Evolutionary conservation across 2,888 invertebrate species (phyloP).

Genomic region (Pelosia muscerda): DNA sequence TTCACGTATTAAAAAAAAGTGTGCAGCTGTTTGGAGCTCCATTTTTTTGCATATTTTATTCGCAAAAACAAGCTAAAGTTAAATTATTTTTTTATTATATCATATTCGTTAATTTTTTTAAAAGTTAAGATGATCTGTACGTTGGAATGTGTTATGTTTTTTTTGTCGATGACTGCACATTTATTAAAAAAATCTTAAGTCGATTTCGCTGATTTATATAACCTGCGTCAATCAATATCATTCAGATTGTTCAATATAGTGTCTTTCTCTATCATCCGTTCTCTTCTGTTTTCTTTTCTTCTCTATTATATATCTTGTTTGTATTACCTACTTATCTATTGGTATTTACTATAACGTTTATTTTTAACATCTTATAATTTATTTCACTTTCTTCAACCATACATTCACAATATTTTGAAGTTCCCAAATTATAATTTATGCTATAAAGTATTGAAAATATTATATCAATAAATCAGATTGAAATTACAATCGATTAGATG

Average conservation of each 20-base stretch:
- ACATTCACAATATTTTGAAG: not conserved
- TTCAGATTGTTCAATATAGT: not conserved
- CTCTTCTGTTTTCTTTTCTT: not conserved
- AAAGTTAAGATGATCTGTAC: not conserved
- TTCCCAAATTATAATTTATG: slow-evolving; percentile 17
- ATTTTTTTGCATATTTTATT: not conserved
- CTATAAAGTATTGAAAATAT: slow-evolving; percentile 35
- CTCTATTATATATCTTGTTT: not conserved
- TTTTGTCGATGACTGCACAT: not conserved
- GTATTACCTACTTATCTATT: no score
- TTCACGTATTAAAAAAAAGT: no score
- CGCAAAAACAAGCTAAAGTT: not conserved
- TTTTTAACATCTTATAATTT: not conserved
- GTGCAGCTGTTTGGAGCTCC: no score
- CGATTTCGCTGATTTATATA: not conserved
- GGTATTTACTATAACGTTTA: not conserved
- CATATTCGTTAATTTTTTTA: not conserved
- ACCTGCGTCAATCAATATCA: not conserved
- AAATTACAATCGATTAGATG: slow-evolving; percentile 51
- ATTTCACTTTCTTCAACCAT: not conserved
- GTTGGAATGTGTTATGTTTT: not conserved
- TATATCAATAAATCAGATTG: slow-evolving; percentile 45
- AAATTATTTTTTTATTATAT: no score
- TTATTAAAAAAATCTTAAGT: not conserved
- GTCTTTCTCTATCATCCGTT: not conserved